Conservation (phyloP, 2,888 invertebrate species). For the Endotricha flammealis region DNA sequence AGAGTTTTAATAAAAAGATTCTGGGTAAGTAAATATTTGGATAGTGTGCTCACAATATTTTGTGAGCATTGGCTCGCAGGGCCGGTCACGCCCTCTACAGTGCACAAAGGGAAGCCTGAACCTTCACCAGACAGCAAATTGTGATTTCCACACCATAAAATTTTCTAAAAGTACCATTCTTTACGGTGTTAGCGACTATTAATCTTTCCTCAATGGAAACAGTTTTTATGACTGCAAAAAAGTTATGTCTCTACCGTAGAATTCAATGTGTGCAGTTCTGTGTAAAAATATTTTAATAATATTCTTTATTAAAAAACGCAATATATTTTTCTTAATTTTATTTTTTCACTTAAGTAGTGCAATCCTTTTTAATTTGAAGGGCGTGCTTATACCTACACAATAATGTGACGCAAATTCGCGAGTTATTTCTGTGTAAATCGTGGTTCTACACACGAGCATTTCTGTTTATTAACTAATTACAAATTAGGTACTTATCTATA, state of each 20-base stretch:
- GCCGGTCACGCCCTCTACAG: conserved; percentile 66
- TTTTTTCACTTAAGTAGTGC: too few relatives aligned
- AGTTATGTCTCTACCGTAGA: conserved; percentile 34
- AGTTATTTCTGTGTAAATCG: too few relatives aligned
- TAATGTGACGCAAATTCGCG: too few relatives aligned
- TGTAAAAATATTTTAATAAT: too few relatives aligned
- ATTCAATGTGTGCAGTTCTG: conserved; percentile 22
- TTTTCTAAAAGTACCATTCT: conserved; percentile 48
- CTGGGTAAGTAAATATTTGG: conserved; percentile 72
- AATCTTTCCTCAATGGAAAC: conserved; percentile 59
- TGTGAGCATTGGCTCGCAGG: conserved; percentile 33
- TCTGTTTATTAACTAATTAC: too few relatives aligned
- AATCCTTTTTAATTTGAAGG: too few relatives aligned
- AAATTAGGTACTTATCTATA: too few relatives aligned
- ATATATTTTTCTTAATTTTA: too few relatives aligned
- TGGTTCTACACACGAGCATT: too few relatives aligned
- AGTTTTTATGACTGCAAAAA: conserved; percentile 41
- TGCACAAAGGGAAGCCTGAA: conserved; percentile 44
- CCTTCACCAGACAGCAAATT: conserved; percentile 67
- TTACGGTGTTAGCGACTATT: conserved; percentile 41
- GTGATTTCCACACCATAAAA: conserved; percentile 71
- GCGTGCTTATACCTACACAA: too few relatives aligned
- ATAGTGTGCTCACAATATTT: conserved; percentile 63
- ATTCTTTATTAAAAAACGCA: too few relatives aligned
- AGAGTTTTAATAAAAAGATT: conserved; percentile 39